Conservation (phyloP, 2,797 vertebrate species). For the Acanthurus lineatus region DNA sequence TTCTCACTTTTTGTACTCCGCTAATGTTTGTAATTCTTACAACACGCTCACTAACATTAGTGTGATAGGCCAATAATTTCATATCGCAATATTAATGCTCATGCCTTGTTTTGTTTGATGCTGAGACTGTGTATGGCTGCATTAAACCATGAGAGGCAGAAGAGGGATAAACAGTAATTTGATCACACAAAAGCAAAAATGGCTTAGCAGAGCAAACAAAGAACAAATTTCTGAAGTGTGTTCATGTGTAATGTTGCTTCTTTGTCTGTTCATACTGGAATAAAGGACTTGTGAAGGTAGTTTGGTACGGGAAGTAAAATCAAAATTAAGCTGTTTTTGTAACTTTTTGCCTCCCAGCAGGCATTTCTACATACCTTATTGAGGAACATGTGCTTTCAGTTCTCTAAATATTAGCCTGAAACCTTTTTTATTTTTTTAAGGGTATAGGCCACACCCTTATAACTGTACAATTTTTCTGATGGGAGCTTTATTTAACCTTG, state of each 20-base stretch:
- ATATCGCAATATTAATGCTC: not conserved
- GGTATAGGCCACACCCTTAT: too few species aligned
- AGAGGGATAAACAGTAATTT: not conserved
- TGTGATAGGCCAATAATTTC: too few species aligned
- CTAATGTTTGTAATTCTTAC: not conserved
- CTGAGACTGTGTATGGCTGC: not conserved
- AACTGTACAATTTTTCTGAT: too few species aligned
- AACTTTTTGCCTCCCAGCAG: not conserved
- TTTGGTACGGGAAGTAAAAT: not conserved
- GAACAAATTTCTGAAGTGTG: not conserved
- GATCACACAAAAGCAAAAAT: not conserved
- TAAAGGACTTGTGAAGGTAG: not conserved
- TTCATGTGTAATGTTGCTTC: not conserved
- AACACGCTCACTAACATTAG: too few species aligned
- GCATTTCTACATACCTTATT: not conserved
- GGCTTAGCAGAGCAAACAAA: not conserved
- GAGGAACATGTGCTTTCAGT: too few species aligned
- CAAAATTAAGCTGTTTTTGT: not conserved
- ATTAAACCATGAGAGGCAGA: not conserved
- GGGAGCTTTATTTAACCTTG: not conserved
- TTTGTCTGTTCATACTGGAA: too few species aligned
- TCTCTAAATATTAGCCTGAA: not conserved
- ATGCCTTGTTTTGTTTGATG: not conserved
- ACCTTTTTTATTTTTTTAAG: too few species aligned
- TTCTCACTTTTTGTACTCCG: not conserved